Percentiles rank a stretch among this genome's conserved stretches.
Evolutionary conservation across 2,113 vertebrate species (phyloP).

Genomic region (Gopherus evgoodei): DNA sequence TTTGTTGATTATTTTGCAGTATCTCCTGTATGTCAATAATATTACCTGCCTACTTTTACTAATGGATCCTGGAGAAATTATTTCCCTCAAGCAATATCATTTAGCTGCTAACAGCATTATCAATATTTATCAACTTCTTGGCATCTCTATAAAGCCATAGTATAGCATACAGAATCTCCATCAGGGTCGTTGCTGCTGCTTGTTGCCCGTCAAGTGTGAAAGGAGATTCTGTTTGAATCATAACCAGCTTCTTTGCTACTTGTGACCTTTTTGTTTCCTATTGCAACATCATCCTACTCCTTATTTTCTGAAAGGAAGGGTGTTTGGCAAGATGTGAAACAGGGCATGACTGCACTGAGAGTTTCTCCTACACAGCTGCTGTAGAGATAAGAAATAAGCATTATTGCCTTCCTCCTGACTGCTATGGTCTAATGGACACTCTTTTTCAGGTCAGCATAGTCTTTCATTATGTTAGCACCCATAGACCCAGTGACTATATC

Average conservation of each 20-base stretch:
- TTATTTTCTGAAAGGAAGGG: not conserved
- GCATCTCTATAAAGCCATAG: not conserved
- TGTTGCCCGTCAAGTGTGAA: not conserved
- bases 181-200: not conserved
- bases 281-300: not conserved
- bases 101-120: not conserved
- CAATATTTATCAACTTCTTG: not conserved
- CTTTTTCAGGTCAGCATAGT: not conserved
- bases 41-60: not conserved
- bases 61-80: not conserved
- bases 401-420: not conserved
- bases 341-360: not conserved
- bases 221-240: not conserved
- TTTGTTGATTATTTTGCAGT: not conserved
- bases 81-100: not conserved
- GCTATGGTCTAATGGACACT: not conserved
- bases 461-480: not conserved
- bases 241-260: not conserved
- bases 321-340: not conserved
- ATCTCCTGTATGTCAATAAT: not conserved
- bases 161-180: not conserved
- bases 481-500: not conserved
- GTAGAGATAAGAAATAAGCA: not conserved
- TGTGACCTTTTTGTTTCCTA: not conserved
- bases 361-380: not conserved